Evolutionary conservation across 2,888 invertebrate species (phyloP), one percentile per base, ranked within the genome.

Genomic region (Apotomis betuletana): DNA sequence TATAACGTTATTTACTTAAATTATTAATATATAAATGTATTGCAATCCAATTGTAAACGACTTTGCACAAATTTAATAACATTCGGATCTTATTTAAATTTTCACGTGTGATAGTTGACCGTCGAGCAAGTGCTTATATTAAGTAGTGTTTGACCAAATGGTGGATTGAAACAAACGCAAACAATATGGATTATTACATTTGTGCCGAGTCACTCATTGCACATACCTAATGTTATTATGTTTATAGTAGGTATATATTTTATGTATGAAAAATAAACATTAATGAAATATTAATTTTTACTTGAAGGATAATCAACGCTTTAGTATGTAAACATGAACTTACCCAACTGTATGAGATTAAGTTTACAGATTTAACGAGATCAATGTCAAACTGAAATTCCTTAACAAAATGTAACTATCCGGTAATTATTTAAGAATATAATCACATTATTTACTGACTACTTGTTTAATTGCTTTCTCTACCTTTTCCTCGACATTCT

Each of bases 361-460:
- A 59, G 46, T 62, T 55, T 46, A 60, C 55, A 75, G 79, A 63
- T 77, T 76, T 84, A 82, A 82, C 75, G 70, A 72, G 70, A 75
- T 77, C 71, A 80, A 82, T 80, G 79, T 84, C 80, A 85, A 88
- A 83, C 85, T 83, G 85, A 86, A 85, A 87, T 86, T 85, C 78
- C 81, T 83, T 86, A 86, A 87, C 83, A 82, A 75, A 64, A 75
- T 88, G 86, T 89, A 27, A 27, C 27, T 27, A 89, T 87, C 80
- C 84, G 84, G 85, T 87, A 80, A 71, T 87, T 75, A 80, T 83
- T 86, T 88, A 87, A 87, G 85, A 90, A 86, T 90, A 90, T 89
- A 90, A 87, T 87, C 86, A 74, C 73, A 73, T 75, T 75, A 75
- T 73, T 75, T 75, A 73, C 58, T 64, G 41, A 54, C 52, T 27